Base-by-base conservation (phyloP, 1,140 invertebrate genomes). In the Melanaphis sacchari region DNA sequence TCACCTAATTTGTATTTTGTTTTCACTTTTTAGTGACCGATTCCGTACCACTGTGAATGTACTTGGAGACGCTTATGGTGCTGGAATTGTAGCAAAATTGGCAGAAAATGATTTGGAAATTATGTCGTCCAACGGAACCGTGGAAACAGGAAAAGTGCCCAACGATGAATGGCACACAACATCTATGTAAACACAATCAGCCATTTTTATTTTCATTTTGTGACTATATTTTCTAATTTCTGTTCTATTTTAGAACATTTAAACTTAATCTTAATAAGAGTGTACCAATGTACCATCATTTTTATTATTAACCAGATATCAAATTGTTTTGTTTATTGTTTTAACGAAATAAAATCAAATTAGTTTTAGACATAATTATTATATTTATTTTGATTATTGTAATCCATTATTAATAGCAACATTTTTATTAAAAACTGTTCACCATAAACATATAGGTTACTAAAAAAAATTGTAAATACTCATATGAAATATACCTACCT, bases 31-130 rank as follows among this genome's bases (percentile, higher is more conserved):
- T 95, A 98, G 98, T 94, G 98, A 98, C 95, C 97, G 98, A 93
- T 97, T 98, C 95, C 96, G 98, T 93, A 99, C 98, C 82, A 97
- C 97, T 52, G 97, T 98, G 38, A 99, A 99, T 95, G 98, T 99
- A 2, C 95, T 98, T 92, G 98, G 98, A 11, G 98, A 99, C 95
- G 97, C 97, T 36, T 96, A 98, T 76, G 98, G 98, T 24, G 98
- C 98, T 22, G 98, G 98, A 41, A 97, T 99, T 89, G 98, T 99
- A 0, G 96, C 98, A 94, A 96, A 98, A 94, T 95, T 98, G 84
- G 98, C 97, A 94, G 96, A 96, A 95, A 96, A 97, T 85, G 97
- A 98, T 94, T 95, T 98, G 40, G 95, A 94, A 38, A 43, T 66
- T 66, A 5, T 94, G 49, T 41, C 87, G n/a, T n/a, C 88, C 36